Evolutionary conservation across 2,888 invertebrate species (phyloP), one percentile per base, ranked within the genome.

Genomic region (Homarus gammarus): DNA sequence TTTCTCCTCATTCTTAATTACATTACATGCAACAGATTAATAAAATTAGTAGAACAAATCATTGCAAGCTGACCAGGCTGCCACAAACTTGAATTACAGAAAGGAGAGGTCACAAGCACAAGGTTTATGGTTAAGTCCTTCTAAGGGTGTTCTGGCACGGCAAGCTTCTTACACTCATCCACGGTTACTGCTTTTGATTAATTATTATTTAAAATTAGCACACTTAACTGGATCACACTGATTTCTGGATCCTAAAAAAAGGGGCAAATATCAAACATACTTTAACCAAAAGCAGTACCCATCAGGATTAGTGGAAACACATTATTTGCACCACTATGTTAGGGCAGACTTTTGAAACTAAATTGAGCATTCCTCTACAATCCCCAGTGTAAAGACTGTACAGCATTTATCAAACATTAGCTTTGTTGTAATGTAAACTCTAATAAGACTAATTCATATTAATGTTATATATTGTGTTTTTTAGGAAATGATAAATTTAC

Each of bases 1-100:
- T 88, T 84, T 88, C 88, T 88, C 88, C 88, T 88, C 87, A 87
- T 81, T 83, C 82, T 83, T 84, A 77, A 78, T 88, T 84, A 88
- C 88, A 84, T 84, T 38, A 84, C 88, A 88, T 88, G 84, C 88
- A 88, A 68, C 86, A 88, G 77, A 70, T 88, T 83, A 88, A 82
- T 86, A 78, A 86, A 88, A 83, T 88, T 84, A 88, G 84, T 88
- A 84, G 77, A 83, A 88, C 84, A 84, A 84, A 88, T 88, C 51
- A 75, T 70, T 70, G 68, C 88, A 88, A 88, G 88, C 88, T 77
- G 88, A 88, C 88, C 84, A 88, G 87, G 88, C 88, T 84, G 88
- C 88, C 84, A 88, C 88, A 88, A 88, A 88, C 88, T 83, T 88
- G 64, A 88, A 68, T 88, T 88, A 84, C 83, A 72, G 61, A 78